Percentiles rank a stretch among this genome's conserved stretches.
Conservation (phyloP, 1,140 invertebrate genomes). For the Leptinotarsa defecta region DNA sequence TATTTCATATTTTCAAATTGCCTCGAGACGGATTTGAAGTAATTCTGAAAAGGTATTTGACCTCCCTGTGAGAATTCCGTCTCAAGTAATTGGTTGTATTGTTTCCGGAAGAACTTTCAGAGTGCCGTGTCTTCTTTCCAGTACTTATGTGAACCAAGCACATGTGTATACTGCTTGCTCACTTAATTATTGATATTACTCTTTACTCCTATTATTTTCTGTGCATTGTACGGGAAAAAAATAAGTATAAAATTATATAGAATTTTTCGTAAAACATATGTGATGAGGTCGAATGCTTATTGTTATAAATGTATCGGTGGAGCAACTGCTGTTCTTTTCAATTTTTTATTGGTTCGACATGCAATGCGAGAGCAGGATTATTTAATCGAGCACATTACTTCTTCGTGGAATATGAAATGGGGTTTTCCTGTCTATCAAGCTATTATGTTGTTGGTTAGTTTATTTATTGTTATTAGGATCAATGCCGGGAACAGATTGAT, state of each 20-base stretch:
- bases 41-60: too few relatives aligned
- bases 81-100: slow-evolving; percentile 12
- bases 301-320: slow-evolving; percentile 39
- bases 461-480: too few relatives aligned
- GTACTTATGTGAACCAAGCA: slow-evolving; percentile 47
- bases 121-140: slow-evolving; percentile 24
- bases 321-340: slow-evolving; percentile 33
- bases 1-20: too few relatives aligned
- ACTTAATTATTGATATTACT: slow-evolving; percentile 50
- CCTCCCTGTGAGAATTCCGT: too few relatives aligned
- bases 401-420: slow-evolving; percentile 10
- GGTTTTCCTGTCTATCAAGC: not conserved
- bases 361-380: slow-evolving; percentile 13
- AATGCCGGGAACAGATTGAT: not conserved
- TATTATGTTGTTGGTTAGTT: too few relatives aligned
- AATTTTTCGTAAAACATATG: slow-evolving; percentile 51
- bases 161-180: slow-evolving; percentile 47
- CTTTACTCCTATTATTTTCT: slow-evolving; percentile 47
- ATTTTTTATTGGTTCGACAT: slow-evolving; percentile 30
- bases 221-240: slow-evolving; percentile 49
- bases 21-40: too few relatives aligned
- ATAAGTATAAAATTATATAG: slow-evolving; percentile 50
- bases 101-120: slow-evolving; percentile 23
- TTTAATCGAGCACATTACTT: slow-evolving; percentile 20
- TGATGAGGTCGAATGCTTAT: slow-evolving; percentile 40